Evolutionary conservation across 2,797 vertebrate genomes (phyloP).

Genomic region (Masticophis lateralis): DNA sequence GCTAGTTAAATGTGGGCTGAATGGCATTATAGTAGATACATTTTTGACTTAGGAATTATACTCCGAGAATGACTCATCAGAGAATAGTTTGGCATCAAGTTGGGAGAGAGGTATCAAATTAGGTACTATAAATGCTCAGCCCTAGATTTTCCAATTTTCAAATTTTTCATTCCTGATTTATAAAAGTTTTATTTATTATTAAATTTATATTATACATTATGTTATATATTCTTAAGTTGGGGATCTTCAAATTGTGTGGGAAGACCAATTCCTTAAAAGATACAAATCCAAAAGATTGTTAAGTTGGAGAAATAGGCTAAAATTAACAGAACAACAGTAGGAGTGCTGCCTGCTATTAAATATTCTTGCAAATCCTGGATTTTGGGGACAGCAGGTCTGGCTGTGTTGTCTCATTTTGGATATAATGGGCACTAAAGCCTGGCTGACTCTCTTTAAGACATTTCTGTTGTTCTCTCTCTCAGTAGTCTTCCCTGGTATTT

Average conservation of each 20-base stretch:
- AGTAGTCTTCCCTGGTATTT: background rate
- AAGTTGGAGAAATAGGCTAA: background rate
- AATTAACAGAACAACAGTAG: background rate
- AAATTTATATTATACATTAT: too few relatives aligned
- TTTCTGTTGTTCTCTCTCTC: background rate
- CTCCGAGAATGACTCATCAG: background rate
- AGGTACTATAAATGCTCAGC: background rate
- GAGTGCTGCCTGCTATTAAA: background rate
- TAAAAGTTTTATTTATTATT: background rate
- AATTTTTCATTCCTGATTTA: background rate
- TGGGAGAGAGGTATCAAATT: background rate
- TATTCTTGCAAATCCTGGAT: background rate
- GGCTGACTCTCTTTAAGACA: background rate
- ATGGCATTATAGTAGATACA: background rate
- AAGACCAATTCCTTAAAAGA: background rate
- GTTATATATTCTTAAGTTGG: background rate
- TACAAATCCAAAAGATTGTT: background rate
- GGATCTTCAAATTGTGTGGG: background rate
- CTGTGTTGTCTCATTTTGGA: background rate
- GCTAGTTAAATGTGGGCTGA: background rate
- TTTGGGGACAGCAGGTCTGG: background rate
- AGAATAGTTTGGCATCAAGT: background rate
- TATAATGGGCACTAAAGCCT: background rate
- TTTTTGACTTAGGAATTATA: background rate
- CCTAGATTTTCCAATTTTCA: background rate